Conservation (phyloP, 2,113 vertebrate species). For the Connochaetes taurinus region DNA sequence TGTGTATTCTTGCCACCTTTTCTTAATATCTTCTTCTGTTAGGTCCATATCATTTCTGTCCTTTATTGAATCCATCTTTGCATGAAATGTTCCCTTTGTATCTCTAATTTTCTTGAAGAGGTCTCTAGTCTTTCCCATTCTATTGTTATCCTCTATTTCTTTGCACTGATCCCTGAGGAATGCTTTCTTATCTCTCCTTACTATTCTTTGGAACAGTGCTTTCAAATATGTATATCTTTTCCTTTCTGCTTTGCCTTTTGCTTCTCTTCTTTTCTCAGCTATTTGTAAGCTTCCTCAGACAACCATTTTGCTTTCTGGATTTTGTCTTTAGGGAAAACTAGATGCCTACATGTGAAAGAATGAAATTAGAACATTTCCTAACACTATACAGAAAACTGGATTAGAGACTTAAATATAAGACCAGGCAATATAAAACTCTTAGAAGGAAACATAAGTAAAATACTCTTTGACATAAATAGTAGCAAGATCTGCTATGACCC, state of each 20-base stretch:
- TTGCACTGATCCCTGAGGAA: background rate
- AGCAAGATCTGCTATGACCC: background rate
- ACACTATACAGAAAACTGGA: background rate
- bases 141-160: background rate
- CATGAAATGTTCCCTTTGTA: background rate
- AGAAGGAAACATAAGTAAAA: background rate
- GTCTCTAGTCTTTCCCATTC: background rate
- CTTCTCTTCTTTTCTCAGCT: background rate
- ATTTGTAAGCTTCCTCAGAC: background rate
- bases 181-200: background rate
- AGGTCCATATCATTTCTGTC: background rate
- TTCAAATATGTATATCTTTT: background rate
- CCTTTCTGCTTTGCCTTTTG: background rate
- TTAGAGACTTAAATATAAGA: background rate
- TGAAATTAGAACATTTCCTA: background rate
- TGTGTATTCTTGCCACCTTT: background rate
- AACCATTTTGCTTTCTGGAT: background rate
- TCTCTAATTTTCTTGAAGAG: background rate
- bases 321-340: background rate
- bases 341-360: background rate
- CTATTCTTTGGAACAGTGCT: background rate
- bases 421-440: background rate
- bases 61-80: background rate
- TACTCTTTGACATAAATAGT: background rate
- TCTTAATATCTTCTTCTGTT: background rate